These are phyloP conservation scores for Zoanthus solanderi DNA, from an alignment of 92 coral and sea anemone genomes.

Conservation along the genomic window DNA sequence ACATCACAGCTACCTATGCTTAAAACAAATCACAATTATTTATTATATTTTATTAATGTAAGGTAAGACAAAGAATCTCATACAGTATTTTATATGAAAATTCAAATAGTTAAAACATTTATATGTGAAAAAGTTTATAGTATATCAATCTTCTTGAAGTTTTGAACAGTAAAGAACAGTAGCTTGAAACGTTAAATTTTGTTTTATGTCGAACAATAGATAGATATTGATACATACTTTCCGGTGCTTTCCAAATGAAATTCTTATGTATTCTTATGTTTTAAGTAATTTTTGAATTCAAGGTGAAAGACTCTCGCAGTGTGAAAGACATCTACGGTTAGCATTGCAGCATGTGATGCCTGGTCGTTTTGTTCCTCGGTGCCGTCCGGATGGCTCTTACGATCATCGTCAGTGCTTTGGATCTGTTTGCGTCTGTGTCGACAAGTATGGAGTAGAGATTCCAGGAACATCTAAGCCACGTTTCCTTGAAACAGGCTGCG, in stretches of 20 bases:
- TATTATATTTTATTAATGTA: no score
- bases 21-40: no score
- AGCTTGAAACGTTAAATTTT: no score
- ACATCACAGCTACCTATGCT: no score
- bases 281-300: neutral
- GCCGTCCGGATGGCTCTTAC: constrained; percentile 79
- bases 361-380: constrained; percentile 90
- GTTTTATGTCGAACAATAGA: no score
- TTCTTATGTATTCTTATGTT: neutral
- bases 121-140: no score
- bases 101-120: no score
- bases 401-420: constrained; percentile 84
- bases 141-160: no score
- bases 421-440: constrained; percentile 91
- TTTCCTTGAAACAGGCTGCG: constrained; percentile 74
- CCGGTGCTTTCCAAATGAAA: neutral
- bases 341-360: constrained; percentile 81
- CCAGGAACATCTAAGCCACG: constrained; percentile 88
- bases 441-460: constrained; percentile 80
- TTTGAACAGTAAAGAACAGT: no score
- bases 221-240: neutral
- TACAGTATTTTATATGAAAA: no score
- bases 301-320: constrained; percentile 69
- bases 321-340: constrained; percentile 72
- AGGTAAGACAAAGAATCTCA: no score